Evolutionary conservation across 2,888 invertebrate genomes (phyloP).

Genomic region (Timema podura): DNA sequence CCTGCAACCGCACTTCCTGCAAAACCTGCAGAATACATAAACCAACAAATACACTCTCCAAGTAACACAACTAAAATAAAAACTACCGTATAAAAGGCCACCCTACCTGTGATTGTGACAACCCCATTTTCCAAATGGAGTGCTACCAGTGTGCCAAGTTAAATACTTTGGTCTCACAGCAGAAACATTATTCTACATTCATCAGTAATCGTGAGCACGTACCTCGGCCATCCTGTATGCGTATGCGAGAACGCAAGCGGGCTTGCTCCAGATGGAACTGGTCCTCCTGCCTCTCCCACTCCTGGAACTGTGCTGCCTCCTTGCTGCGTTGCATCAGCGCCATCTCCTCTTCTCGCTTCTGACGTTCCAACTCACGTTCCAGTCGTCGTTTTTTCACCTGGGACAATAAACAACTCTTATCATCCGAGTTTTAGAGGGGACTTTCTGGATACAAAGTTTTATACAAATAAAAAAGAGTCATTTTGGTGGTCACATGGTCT

Average conservation of each 20-base stretch:
- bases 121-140: too few relatives aligned
- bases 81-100: too few relatives aligned
- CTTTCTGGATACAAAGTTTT: too few relatives aligned
- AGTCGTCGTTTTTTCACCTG: slow-evolving; percentile 82
- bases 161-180: too few relatives aligned
- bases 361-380: slow-evolving; percentile 84
- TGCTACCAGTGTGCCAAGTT: too few relatives aligned
- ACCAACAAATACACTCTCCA: neutral
- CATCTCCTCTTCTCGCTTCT: slow-evolving; percentile 76
- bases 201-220: too few relatives aligned
- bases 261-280: slow-evolving; percentile 97
- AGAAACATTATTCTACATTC: too few relatives aligned
- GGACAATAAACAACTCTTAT: slow-evolving; percentile 11
- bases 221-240: slow-evolving; percentile 92
- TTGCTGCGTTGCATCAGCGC: slow-evolving; percentile 81
- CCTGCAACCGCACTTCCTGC: too few relatives aligned
- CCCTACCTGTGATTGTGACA: too few relatives aligned
- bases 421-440: too few relatives aligned
- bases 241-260: slow-evolving; percentile 83
- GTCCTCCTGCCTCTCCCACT: slow-evolving; percentile 96
- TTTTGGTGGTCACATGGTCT: too few relatives aligned
- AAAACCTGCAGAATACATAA: neutral
- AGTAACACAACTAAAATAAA: neutral
- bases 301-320: slow-evolving; percentile 84
- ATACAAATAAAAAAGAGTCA: too few relatives aligned